Base-by-base conservation (phyloP, 2,888 invertebrate species). In the Scotopteryx bipunctaria region DNA sequence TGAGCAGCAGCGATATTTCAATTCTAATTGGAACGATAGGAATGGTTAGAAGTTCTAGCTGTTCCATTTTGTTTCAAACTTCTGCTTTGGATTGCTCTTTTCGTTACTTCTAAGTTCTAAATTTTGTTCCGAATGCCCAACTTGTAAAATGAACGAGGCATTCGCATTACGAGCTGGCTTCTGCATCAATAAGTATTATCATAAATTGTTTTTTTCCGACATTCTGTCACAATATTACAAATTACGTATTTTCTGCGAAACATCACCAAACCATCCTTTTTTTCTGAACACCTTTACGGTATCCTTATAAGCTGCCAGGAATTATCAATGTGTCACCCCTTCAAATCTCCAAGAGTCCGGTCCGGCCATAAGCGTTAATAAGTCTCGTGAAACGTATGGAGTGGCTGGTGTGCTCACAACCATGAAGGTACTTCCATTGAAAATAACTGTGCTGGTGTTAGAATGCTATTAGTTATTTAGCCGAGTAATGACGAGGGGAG, bases 401-500 rank as follows among this genome's bases (percentile, higher is more conserved):
- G 58, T 54, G 52, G 52, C 29, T 54, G 52, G 49, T 47, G 44
- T 44, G 57, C 54, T 31, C 55, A 53, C 55, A 47, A 52, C 47
- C 37, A 43, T 53, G 41, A 45, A 42, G 47, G 47, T 51, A 43
- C 51, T 48, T 51, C 50, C 54, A 48, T 59, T 51, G 55, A 56
- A 50, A 55, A 45, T 56, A 81, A 82, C 79, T 74, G 80, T 73
- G 74, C 70, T 68, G 66, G 63, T 78, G 76, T 54, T 54, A 54
- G 78, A 69, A 71, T 67, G 73, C 78, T 80, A 82, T 86, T 82
- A 83, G 81, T 84, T 83, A 86, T 83, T 84, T 82, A 81, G 78
- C 69, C 69, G 72, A 73, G 74, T 86, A 86, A 87, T 84, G 83
- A 86, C 84, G 77, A 81, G 82, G 84, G 80, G 73, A 69, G 79